phyloP scores from a whole-genome alignment of 2,113 vertebrate species.

The Phyllostomus discolor region DNA sequence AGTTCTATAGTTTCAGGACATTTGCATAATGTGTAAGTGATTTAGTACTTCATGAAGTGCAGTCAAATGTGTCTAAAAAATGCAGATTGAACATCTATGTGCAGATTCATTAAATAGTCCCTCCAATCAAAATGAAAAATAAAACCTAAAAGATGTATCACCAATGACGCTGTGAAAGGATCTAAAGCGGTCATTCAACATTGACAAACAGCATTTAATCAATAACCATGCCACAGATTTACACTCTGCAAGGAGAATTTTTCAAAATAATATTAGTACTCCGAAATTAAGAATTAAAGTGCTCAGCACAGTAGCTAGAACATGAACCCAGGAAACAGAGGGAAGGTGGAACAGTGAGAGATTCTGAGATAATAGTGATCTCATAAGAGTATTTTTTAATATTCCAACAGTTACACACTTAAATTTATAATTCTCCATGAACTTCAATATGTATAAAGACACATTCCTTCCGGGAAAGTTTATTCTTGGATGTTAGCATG shows the following conservation, averaged over 20 bases:
- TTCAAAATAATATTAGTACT: not conserved
- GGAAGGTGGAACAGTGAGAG: not conserved
- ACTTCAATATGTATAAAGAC: not conserved
- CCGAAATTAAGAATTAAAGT: not conserved
- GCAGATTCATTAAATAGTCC: not conserved
- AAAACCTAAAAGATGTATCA: not conserved
- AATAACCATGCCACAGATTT: not conserved
- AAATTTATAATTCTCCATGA: not conserved
- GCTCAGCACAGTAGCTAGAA: not conserved
- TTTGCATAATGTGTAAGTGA: constrained; percentile 7
- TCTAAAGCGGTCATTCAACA: constrained; percentile 28
- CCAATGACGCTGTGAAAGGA: not conserved
- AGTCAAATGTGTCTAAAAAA: constrained; percentile 5
- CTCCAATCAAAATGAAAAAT: constrained; percentile 46
- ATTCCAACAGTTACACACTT: not conserved
- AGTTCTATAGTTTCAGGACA: not conserved
- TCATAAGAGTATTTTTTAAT: not conserved
- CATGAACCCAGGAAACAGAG: not conserved
- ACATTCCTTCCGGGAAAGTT: not conserved
- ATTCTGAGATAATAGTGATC: not conserved
- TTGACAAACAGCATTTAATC: not conserved
- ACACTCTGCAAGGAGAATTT: not conserved
- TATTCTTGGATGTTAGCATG: not conserved
- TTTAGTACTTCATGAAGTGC: not conserved
- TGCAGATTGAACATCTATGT: not conserved